A percentile compares a stretch with the other conserved stretches of the same genome.
Conservation (phyloP, 2,797 vertebrate species). For the Chloroceryle amazona region DNA sequence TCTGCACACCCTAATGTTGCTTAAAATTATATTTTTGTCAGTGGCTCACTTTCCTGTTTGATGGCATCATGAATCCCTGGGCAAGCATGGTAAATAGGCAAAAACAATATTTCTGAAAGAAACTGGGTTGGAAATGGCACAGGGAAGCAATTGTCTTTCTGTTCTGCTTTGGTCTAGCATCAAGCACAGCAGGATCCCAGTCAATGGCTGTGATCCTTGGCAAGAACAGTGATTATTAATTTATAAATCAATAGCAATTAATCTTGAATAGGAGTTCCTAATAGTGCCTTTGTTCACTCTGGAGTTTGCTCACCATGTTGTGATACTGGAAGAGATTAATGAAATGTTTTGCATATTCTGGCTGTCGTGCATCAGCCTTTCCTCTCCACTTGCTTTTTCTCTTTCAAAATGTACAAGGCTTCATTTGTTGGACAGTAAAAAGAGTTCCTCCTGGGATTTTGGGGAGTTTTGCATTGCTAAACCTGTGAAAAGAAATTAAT, state of each 20-base stretch:
- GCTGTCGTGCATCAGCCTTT: not conserved
- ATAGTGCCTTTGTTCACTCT: not conserved
- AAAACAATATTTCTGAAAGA: not conserved
- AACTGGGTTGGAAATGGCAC: not conserved
- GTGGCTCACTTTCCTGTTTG: not conserved
- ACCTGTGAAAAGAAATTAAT: not conserved
- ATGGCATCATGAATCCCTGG: not conserved
- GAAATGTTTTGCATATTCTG: not conserved
- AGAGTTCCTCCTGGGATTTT: not conserved
- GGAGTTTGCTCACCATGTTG: not conserved
- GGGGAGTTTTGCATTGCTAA: not conserved
- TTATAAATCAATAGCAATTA: not conserved
- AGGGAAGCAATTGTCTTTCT: not conserved
- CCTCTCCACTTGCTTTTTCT: not conserved
- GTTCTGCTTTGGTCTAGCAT: not conserved
- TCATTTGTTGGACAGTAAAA: not conserved
- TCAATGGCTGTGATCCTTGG: not conserved
- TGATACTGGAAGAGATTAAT: not conserved
- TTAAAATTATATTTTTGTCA: not conserved
- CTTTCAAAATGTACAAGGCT: not conserved
- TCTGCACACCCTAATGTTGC: not conserved
- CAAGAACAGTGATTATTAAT: not conserved
- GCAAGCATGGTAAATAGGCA: not conserved
- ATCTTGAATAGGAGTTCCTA: not conserved
- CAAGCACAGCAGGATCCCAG: not conserved